phyloP scores from a whole-genome alignment of 2,888 invertebrate genomes.

The Asteroscopus sphinx region DNA sequence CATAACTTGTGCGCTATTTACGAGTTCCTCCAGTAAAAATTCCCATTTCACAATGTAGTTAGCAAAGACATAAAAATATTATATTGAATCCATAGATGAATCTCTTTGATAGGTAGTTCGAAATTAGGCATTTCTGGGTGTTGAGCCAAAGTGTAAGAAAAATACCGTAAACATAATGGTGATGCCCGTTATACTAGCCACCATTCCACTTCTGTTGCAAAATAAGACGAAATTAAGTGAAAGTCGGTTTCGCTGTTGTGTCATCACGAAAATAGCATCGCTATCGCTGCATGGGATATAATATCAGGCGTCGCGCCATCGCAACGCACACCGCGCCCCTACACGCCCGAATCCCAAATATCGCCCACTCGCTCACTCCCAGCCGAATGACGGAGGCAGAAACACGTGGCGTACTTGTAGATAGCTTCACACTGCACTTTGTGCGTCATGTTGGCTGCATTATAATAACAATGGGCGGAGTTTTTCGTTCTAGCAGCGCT shows the following conservation, averaged over 20 bases:
- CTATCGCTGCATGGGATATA: slow-evolving; percentile 47
- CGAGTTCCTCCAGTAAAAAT: no score
- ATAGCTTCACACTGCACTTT: slow-evolving; percentile 78
- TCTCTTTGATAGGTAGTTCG: background rate
- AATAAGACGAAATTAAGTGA: slow-evolving; percentile 66
- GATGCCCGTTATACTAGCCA: slow-evolving; percentile 29
- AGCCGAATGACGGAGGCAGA: slow-evolving; percentile 61
- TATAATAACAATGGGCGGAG: slow-evolving; percentile 87
- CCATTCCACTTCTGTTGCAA: slow-evolving; percentile 52
- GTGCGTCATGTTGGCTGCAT: slow-evolving; percentile 87
- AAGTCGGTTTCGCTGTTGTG: slow-evolving; percentile 64
- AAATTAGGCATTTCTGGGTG: background rate
- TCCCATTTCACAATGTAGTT: no score
- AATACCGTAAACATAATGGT: slow-evolving; percentile 27
- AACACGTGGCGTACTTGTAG: slow-evolving; percentile 54
- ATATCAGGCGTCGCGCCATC: slow-evolving; percentile 42
- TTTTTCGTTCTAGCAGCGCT: slow-evolving; percentile 60
- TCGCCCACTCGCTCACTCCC: slow-evolving; percentile 58
- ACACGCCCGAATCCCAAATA: slow-evolving; percentile 48
- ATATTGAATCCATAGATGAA: no score
- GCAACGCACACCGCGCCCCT: slow-evolving; percentile 48
- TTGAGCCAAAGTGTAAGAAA: slow-evolving; percentile 13
- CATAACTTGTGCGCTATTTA: no score
- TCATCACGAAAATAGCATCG: slow-evolving; percentile 63
- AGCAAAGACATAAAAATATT: no score